Percentiles rank a stretch among this genome's conserved stretches.
phyloP scores from a whole-genome alignment of 1,140 invertebrate species.

The Protaetia brevitarsis region DNA sequence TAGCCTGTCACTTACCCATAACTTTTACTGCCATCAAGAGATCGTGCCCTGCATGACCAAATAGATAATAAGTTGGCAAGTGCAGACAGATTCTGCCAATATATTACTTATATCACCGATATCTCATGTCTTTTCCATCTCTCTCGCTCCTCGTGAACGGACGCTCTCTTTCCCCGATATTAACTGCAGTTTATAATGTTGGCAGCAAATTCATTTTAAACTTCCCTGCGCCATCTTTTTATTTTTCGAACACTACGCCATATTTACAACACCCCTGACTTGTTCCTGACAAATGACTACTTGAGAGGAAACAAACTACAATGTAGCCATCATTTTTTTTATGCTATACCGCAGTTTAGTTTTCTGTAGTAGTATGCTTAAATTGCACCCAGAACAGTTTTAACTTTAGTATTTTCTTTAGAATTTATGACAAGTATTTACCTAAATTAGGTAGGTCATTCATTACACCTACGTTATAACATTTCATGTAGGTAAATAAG shows the following conservation, averaged over 20 bases:
- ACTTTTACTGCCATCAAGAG: slow-evolving; percentile 31
- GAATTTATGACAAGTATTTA: too few relatives aligned
- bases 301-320: neutral
- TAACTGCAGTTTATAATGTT: slow-evolving; percentile 27
- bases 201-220: slow-evolving; percentile 21
- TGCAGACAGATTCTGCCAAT: slow-evolving; percentile 31
- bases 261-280: slow-evolving; percentile 5
- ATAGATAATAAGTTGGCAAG: slow-evolving; percentile 36
- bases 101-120: slow-evolving; percentile 34
- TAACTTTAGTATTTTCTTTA: too few relatives aligned
- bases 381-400: too few relatives aligned
- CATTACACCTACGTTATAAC: too few relatives aligned
- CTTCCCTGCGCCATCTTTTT: slow-evolving; percentile 1
- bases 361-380: too few relatives aligned
- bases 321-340: neutral
- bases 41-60: slow-evolving; percentile 31
- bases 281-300: slow-evolving; percentile 2
- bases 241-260: slow-evolving; percentile 4
- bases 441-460: too few relatives aligned
- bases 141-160: neutral
- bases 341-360: neutral
- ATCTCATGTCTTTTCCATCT: slow-evolving; percentile 23
- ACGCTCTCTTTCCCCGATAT: slow-evolving; percentile 19
- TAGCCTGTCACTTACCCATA: slow-evolving; percentile 29
- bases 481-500: too few relatives aligned